phyloP scores from a whole-genome alignment of 2,797 vertebrate genomes.

The Halcyon badia region DNA sequence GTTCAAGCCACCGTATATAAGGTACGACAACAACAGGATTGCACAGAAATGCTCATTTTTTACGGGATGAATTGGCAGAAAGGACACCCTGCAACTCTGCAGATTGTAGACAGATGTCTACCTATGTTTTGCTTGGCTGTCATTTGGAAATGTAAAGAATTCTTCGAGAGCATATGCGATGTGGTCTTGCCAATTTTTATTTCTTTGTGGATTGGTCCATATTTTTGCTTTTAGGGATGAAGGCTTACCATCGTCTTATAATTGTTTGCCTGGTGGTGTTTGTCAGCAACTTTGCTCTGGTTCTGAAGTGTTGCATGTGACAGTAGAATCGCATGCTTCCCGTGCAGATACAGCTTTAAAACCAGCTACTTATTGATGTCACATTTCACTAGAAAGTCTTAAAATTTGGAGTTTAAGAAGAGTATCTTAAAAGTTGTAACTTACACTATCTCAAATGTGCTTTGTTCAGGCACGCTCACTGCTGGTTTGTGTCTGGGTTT shows the following conservation, averaged over 20 bases:
- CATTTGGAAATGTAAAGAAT: not conserved
- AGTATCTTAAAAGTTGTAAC: not conserved
- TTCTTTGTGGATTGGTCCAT: not conserved
- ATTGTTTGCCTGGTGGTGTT: not conserved
- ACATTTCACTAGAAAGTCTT: not conserved
- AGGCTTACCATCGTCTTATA: not conserved
- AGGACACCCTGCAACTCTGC: not conserved
- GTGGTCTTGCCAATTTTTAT: not conserved
- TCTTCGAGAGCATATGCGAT: not conserved
- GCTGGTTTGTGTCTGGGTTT: not conserved
- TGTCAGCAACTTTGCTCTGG: not conserved
- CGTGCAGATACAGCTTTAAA: not conserved
- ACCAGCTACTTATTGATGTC: not conserved
- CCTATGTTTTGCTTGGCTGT: constrained; percentile 26
- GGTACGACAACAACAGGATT: not conserved
- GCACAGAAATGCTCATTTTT: not conserved
- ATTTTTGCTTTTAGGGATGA: constrained; percentile 4
- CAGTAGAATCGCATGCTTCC: not conserved
- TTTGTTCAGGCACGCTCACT: not conserved
- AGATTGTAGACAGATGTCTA: constrained; percentile 28
- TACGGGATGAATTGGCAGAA: not conserved
- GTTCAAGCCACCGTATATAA: not conserved
- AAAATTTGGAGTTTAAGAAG: not conserved
- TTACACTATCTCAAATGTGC: not conserved
- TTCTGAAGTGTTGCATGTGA: not conserved